Base-by-base conservation (phyloP, 1,140 invertebrate genomes). In the Rhynchophorus ferrugineus region DNA sequence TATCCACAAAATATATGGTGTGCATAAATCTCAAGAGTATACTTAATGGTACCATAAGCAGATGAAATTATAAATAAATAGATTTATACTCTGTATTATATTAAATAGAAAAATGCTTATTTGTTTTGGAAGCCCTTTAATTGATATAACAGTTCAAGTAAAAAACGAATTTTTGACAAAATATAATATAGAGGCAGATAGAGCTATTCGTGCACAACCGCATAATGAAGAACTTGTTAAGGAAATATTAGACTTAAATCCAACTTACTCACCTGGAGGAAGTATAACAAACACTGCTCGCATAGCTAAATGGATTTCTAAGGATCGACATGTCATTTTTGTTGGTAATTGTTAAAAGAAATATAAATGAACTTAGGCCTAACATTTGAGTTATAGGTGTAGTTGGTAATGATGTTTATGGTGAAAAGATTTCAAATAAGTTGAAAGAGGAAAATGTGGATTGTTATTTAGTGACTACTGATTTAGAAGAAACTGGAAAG, bases 401-500 rank as follows among this genome's bases (percentile, higher is more conserved):
- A n/a, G 51, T 75, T 14, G 75, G 75, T 8, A 64, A 66, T 33
- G 74, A 76, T 59, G 49, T 58, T 7, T 62, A 63, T 21, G 54
- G 54, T 1, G 11, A 33, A 14, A 34, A 52, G 13, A 39, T 62
- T 6, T 21, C 54, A 19, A 33, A 49, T 19, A 29, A 45, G 13
- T 39, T 58, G n/a, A 13, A 18, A n/a, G 18, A 41, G 14, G 56
- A 49, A 70, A 70, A 14, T 21, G 58, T 63, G 13, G 39, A 44
- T 52, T 61, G 14, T 39, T 72, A 72, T 53, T 74, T 75, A 48
- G 61, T 64, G 6, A 51, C 70, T 36, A 65, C 73, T 60, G 49
- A 67, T 3, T 59, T 58, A 8, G 54, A 75, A 21, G 66, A 70
- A 22, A 86, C 85, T 1, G 86, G 85, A 24, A 77, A 78, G 11